Base-by-base conservation (phyloP, 2,113 vertebrate species). In the Puma concolor region DNA sequence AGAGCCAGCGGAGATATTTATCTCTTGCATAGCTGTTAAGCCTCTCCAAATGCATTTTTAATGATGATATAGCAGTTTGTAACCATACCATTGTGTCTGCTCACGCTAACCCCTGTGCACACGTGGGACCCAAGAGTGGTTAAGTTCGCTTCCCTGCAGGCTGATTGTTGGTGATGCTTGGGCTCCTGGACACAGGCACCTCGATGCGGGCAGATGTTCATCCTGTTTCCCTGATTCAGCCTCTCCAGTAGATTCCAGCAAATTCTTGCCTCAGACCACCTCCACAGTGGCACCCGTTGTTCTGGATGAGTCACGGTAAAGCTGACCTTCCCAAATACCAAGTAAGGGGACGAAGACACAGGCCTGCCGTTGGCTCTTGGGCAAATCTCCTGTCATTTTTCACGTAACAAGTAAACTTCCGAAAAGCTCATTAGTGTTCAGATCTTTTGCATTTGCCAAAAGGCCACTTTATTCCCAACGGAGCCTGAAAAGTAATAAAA, bases 391-490 rank as follows among this genome's bases (percentile, higher is more conserved):
- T 64, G 89, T 92, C 94, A n/a, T 92, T 96, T 86, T 92, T 96
- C 96, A 36, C 25, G 52, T 69, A 83, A 52, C 95, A 50, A 96
- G 97, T 90, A 77, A 71, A 96, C 92, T 92, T 87, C 0, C 95
- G 97, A 57, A 97, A 97, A 96, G 95, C 97, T 88, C 57, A 19
- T 96, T 94, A 95, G 80, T 57, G 4, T 72, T 95, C 91, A 41
- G 74, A 79, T 91, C 76, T 64, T 1, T 1, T 44, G 87, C 50
- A 0, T 88, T 92, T 1, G 0, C 85, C 88, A 76, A 90, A 76
- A 90, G 88, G 97, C 97, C 52, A 1, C 87, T 88, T 0, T 0
- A 13, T 96, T 92, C 64, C 11, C 2, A 85, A 41, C 2, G 0
- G 31, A 52, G 72, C 84, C 67, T 0, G 0, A 0, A 31, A 80